Conservation (phyloP, 2,797 vertebrate species). For the Antrozous pallidus region DNA sequence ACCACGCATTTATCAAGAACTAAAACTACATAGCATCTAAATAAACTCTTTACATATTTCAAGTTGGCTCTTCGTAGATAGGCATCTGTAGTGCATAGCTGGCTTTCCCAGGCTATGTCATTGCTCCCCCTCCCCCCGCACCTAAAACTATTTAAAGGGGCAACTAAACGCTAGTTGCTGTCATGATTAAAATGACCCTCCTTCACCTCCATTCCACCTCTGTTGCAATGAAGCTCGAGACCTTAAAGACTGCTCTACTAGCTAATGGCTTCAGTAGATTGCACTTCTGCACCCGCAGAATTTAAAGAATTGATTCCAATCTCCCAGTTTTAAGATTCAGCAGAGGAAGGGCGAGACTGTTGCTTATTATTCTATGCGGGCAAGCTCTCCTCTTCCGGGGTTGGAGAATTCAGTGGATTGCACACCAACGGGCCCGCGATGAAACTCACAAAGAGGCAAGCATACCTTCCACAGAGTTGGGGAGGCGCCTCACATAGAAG, state of each 20-base stretch:
- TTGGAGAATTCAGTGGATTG: background rate
- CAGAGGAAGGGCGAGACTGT: background rate
- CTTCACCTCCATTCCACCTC: background rate
- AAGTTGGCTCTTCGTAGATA: background rate
- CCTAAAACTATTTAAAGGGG: background rate
- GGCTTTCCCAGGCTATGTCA: background rate
- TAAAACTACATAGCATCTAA: background rate
- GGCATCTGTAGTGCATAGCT: background rate
- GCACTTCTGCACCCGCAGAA: background rate
- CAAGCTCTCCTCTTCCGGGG: background rate
- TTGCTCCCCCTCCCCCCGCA: background rate
- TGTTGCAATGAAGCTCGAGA: background rate
- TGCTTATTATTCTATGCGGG: background rate
- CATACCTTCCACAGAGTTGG: background rate
- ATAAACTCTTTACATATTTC: background rate
- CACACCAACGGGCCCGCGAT: background rate
- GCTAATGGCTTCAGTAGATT: background rate
- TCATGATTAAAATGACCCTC: background rate
- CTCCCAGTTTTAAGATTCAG: background rate
- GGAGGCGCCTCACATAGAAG: background rate
- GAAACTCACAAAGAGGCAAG: background rate
- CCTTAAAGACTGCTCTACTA: background rate
- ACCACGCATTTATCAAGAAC: background rate
- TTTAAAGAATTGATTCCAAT: background rate
- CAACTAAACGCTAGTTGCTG: background rate